These are phyloP conservation scores for Lamellibrachia luymesi DNA, from an alignment of 1,140 invertebrate species.

Conservation along the genomic window DNA sequence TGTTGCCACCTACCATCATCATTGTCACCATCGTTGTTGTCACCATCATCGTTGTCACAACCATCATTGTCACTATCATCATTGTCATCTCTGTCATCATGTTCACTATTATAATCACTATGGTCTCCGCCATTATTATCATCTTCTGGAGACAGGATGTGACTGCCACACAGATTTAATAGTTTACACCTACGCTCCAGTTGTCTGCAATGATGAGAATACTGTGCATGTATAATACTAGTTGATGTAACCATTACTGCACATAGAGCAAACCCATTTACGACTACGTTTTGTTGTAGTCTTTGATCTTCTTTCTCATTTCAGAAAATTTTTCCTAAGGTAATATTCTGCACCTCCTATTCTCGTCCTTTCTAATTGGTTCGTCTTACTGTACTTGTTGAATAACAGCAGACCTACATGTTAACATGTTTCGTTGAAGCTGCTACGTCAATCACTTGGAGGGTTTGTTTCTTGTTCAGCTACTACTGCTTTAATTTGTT, in stretches of 20 bases:
- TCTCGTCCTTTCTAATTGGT: conserved; percentile 4
- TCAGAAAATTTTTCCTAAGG: neutral
- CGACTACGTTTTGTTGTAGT: neutral
- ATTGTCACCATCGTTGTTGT: neutral
- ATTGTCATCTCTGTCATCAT: neutral
- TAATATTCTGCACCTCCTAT: neutral
- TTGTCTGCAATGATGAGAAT: neutral
- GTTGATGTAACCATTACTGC: neutral
- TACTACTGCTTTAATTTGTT: neutral
- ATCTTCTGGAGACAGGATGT: neutral
- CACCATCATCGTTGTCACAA: neutral
- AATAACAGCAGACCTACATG: neutral
- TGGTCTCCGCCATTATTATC: neutral
- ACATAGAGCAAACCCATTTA: neutral
- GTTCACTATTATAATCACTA: neutral
- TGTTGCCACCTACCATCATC: neutral
- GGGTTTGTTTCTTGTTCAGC: neutral
- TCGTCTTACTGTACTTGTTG: neutral
- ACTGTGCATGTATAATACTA: neutral
- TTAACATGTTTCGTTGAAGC: neutral
- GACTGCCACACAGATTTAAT: neutral
- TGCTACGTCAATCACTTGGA: neutral
- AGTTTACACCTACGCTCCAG: no score
- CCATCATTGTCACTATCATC: neutral
- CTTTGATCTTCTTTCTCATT: neutral